Evolutionary conservation across 2,888 invertebrate genomes (phyloP).

Genomic region (Cetonia aurata): DNA sequence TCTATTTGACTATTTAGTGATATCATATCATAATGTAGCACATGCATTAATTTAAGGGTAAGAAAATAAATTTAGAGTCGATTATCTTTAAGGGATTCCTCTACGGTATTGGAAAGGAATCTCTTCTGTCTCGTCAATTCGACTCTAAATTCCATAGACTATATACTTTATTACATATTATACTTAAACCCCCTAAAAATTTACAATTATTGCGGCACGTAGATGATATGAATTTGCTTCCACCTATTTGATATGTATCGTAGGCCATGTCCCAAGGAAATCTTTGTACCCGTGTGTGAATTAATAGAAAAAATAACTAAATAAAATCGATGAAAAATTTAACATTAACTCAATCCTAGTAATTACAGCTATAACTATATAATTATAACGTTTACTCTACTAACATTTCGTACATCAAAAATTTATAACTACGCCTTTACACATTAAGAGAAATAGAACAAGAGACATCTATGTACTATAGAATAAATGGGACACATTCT

Average conservation of each 20-base stretch:
- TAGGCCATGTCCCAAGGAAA: constrained; percentile 59
- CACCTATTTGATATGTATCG: constrained; percentile 60
- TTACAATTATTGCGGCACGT: constrained; percentile 62
- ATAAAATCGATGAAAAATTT: constrained; percentile 4
- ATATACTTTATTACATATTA: constrained; percentile 20
- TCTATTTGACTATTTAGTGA: constrained; percentile 52
- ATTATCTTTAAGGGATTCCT: constrained; percentile 18
- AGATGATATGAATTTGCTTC: constrained; percentile 60
- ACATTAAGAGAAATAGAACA: constrained; percentile 49
- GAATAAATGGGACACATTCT: constrained; percentile 57
- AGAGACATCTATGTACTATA: constrained; percentile 43
- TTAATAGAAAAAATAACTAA: constrained; percentile 5
- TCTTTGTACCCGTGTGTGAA: constrained; percentile 50
- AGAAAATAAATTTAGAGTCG: constrained; percentile 35
- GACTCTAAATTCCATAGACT: constrained; percentile 27
- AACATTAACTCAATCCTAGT: constrained; percentile 4
- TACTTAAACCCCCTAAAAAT: constrained; percentile 14
- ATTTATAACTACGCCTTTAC: constrained; percentile 31
- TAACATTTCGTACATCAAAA: constrained; percentile 28
- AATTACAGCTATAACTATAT: constrained; percentile 7
- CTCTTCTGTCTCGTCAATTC: constrained; percentile 47
- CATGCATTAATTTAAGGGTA: constrained; percentile 36
- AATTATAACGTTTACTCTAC: constrained; percentile 25
- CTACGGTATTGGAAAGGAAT: constrained; percentile 8
- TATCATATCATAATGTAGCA: constrained; percentile 18